phyloP scores from a whole-genome alignment of 2,797 vertebrate genomes.

The Paratrypauchen microcephalus region DNA sequence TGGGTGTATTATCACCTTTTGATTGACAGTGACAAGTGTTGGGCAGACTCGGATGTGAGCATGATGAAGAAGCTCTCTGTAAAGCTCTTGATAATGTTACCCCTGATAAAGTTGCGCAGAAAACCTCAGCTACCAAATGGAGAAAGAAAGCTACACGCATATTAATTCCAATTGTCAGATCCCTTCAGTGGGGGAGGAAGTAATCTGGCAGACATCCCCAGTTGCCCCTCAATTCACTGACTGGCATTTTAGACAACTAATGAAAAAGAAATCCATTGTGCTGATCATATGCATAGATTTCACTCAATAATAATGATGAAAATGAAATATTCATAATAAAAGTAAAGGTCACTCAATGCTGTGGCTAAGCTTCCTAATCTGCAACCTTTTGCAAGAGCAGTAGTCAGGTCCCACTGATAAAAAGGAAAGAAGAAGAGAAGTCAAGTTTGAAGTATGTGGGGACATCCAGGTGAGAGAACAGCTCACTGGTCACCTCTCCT shows the following conservation, averaged over 20 bases:
- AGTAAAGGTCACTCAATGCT: constrained; percentile 94
- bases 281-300: constrained; percentile 89
- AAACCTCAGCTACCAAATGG: constrained; percentile 89
- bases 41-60: constrained; percentile 86
- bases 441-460: constrained; percentile 59
- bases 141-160: constrained; percentile 83
- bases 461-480: constrained; percentile 52
- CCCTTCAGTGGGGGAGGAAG: constrained; percentile 65
- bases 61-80: constrained; percentile 92
- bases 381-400: constrained; percentile 89
- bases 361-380: constrained; percentile 94
- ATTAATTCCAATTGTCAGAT: constrained; percentile 89
- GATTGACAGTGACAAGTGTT: constrained; percentile 99
- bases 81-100: constrained; percentile 98
- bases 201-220: constrained; percentile 63
- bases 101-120: constrained; percentile 93
- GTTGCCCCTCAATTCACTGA: constrained; percentile 75
- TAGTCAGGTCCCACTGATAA: constrained; percentile 72
- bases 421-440: constrained; percentile 56
- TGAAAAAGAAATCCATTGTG: constrained; percentile 87
- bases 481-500: constrained; percentile 19
- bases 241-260: constrained; percentile 93
- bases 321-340: constrained; percentile 98
- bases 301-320: constrained; percentile 91
- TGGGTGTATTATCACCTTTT: constrained; percentile 96